Evolutionary conservation across 1,140 invertebrate genomes (phyloP).

Genomic region (Plutomurus gul): DNA sequence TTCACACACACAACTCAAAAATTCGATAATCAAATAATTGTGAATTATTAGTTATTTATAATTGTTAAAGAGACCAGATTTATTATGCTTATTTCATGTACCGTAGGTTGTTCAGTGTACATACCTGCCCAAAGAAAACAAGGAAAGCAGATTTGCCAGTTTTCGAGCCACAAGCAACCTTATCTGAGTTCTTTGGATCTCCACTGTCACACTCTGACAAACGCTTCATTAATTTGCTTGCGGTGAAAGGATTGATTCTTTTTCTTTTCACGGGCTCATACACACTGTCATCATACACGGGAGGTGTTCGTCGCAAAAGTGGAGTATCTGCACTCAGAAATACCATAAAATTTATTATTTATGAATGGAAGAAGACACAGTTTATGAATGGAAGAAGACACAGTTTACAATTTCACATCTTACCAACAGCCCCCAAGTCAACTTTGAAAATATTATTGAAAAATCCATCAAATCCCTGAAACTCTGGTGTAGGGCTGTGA

Average conservation of each 20-base stretch:
- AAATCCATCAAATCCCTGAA: constrained; percentile 51
- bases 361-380: no score
- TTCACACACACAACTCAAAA: no score
- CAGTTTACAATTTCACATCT: no score
- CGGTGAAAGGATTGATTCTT: constrained; percentile 64
- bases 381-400: no score
- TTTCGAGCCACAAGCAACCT: constrained; percentile 57
- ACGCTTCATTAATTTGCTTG: constrained; percentile 63
- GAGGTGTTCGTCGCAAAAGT: constrained; percentile 64
- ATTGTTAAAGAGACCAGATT: no score
- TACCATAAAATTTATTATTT: no score
- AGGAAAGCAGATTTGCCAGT: constrained; percentile 68
- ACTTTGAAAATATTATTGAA: constrained; percentile 52
- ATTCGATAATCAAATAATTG: no score
- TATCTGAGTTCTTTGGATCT: neutral
- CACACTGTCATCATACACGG: constrained; percentile 68
- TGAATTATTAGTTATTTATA: no score
- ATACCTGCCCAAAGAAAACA: no score
- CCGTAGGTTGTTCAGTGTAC: no score
- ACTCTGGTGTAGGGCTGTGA: constrained; percentile 23
- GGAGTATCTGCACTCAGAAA: no score
- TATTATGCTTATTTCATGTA: no score
- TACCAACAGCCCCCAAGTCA: constrained; percentile 50
- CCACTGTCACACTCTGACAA: neutral
- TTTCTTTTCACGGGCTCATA: constrained; percentile 61